These are phyloP conservation scores for Ginglymostoma cirratum DNA, from an alignment of 2,113 vertebrate species.

Conservation along the genomic window DNA sequence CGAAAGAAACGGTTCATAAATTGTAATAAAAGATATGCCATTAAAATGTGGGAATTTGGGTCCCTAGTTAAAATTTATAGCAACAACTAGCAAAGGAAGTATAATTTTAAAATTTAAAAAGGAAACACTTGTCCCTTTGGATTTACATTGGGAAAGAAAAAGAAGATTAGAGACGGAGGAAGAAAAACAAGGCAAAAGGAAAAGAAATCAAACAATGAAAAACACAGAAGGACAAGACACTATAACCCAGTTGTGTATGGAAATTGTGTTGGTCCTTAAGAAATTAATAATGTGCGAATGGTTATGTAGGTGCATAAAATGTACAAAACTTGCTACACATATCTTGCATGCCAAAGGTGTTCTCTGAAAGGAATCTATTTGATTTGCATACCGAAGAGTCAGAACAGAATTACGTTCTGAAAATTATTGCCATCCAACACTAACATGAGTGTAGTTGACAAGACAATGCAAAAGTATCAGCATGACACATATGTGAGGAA, in stretches of 20 bases:
- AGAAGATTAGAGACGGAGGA: neutral
- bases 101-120: neutral
- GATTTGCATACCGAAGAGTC: neutral
- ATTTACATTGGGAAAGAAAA: neutral
- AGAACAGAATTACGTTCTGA: neutral
- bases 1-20: neutral
- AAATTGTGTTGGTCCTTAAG: neutral
- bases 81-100: neutral
- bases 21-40: neutral
- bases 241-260: neutral
- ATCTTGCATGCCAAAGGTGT: neutral
- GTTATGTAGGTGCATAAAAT: neutral
- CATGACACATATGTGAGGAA: neutral
- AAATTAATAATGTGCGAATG: conserved; percentile 16
- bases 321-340: neutral
- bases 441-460: neutral
- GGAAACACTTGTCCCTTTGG: neutral
- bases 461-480: neutral
- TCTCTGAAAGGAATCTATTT: neutral
- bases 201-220: neutral
- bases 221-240: neutral
- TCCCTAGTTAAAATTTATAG: neutral
- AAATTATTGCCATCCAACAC: neutral
- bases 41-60: neutral
- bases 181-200: neutral